Percentiles rank a stretch among this genome's conserved stretches.
These are phyloP conservation scores for Thaumatotibia leucotreta DNA, from an alignment of 1,140 invertebrate species.

Conservation along the genomic window DNA sequence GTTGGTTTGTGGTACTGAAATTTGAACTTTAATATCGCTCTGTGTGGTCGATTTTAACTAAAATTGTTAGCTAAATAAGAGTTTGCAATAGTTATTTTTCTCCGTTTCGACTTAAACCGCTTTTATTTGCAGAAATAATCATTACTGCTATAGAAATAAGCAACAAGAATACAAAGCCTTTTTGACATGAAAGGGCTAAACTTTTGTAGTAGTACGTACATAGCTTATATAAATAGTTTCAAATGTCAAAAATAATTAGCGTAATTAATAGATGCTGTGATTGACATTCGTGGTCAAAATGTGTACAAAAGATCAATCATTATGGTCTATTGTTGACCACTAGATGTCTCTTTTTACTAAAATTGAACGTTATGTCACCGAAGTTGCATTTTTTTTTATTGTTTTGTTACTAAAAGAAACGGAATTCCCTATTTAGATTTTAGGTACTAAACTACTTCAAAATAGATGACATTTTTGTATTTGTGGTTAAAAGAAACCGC, in stretches of 20 bases:
- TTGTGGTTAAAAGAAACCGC: too few species aligned
- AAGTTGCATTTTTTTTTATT: neutral
- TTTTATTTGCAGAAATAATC: neutral
- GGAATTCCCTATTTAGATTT: too few species aligned
- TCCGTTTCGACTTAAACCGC: neutral
- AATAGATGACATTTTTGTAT: too few species aligned
- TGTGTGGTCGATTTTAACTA: neutral
- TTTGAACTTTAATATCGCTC: neutral
- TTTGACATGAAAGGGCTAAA: too few species aligned
- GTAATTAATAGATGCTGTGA: neutral
- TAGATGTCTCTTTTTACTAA: slow-evolving; percentile 3
- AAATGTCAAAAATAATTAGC: neutral
- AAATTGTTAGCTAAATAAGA: neutral
- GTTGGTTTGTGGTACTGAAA: neutral
- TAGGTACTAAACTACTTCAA: too few species aligned
- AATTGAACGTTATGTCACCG: neutral
- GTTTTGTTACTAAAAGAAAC: neutral
- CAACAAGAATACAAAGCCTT: neutral
- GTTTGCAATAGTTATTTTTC: neutral
- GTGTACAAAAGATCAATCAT: neutral
- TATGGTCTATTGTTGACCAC: neutral
- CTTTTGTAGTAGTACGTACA: neutral
- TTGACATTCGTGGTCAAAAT: neutral
- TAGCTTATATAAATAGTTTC: neutral
- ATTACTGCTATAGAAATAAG: neutral